Base-by-base conservation (phyloP, 2,113 vertebrate species). In the Notarius quadriscutis region DNA sequence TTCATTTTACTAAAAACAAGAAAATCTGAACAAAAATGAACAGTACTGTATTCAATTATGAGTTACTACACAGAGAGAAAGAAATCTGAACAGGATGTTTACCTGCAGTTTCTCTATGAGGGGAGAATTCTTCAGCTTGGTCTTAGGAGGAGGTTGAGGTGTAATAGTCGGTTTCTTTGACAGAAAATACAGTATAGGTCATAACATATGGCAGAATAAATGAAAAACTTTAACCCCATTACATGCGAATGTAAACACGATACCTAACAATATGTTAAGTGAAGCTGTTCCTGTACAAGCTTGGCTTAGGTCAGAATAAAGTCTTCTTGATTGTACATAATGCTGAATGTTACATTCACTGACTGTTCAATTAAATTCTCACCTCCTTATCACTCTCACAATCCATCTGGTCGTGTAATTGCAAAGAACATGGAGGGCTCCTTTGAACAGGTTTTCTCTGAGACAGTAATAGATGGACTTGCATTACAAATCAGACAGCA, bases 31-130 rank as follows among this genome's bases (percentile, higher is more conserved):
- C 6, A 72, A 9, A 71, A 5, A 34, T 6, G 15, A 71, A 34
- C 27, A 30, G 69, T 72, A 22, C 48, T 25, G 20, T 25, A 75
- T 50, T 75, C 1, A 55, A 7, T n/a, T 25, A 12, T 78, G 55
- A 27, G 75, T 55, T 55, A 55, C 20, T 20, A 55, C 17, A 71
- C 20, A 30, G 7, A 55, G 63, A 30, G 57, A 48, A 58, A 57
- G 50, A 53, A 41, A 84, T 53, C 11, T 53, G 5, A 71, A 30
- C 22, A 53, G 48, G 51, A 65, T 55, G 88, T 84, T 55, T 75
- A 95, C 95, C 95, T 96, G 95, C 50, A 96, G 92, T 82, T 93
- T 95, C 78, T 94, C 95, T 10, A 96, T 94, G 86, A 95, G 81
- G 11, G 93, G 58, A 2, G 93, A 95, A 90, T 87, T 94, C 91